These are phyloP conservation scores for Nothobranchius furzeri DNA, from an alignment of 2,113 vertebrate species.

Conservation along the genomic window DNA sequence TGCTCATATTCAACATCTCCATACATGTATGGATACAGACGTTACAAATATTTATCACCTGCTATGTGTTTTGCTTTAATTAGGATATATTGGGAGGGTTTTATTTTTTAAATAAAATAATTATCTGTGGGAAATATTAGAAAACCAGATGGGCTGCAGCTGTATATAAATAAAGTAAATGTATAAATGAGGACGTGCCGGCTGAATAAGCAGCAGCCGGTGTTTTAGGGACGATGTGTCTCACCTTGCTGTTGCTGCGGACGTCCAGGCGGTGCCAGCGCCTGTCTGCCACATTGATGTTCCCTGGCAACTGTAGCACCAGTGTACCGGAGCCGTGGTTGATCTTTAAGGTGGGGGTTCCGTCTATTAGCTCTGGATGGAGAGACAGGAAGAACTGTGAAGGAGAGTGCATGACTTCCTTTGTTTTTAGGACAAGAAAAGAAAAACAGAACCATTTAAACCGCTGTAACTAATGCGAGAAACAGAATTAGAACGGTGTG, in stretches of 20 bases:
- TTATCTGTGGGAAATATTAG: background rate
- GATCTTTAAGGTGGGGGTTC: conserved; percentile 86
- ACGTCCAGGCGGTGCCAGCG: conserved; percentile 89
- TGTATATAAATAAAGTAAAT: background rate
- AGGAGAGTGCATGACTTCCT: background rate
- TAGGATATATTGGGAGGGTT: no score
- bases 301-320: conserved; percentile 84
- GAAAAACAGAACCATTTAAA: background rate
- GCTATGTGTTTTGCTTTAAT: no score
- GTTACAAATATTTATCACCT: no score
- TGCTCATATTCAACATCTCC: no score
- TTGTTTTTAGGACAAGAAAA: background rate
- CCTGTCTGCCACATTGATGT: conserved; percentile 87
- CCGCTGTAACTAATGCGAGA: background rate
- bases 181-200: background rate
- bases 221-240: conserved; percentile 36
- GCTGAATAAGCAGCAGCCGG: conserved; percentile 1
- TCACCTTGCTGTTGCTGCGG: conserved; percentile 86
- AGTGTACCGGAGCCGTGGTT: conserved; percentile 84
- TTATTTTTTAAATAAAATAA: no score
- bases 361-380: conserved; percentile 81
- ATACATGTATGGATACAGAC: no score
- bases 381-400: conserved; percentile 7
- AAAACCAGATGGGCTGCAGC: background rate
- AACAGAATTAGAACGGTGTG: background rate